Conservation (phyloP, 2,888 invertebrate species). For the Scaptomyza reducta region DNA sequence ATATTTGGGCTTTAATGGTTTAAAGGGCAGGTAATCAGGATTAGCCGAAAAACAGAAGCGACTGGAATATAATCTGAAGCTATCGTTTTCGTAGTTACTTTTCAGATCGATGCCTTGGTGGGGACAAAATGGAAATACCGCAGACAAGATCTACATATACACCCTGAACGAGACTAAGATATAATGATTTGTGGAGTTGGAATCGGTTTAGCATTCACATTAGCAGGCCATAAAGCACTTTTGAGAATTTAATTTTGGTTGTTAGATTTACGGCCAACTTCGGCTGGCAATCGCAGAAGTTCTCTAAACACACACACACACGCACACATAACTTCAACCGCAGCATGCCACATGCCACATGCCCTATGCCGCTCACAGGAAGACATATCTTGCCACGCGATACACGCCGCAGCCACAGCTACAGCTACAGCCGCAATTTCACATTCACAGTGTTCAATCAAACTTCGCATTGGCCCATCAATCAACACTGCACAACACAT, state of each 20-base stretch:
- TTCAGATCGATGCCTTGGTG: too few relatives aligned
- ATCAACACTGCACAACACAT: slow-evolving; percentile 65
- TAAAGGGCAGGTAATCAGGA: too few relatives aligned
- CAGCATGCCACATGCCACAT: slow-evolving; percentile 11
- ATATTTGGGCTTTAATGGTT: background rate
- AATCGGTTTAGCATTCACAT: slow-evolving; percentile 20
- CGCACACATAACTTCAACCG: slow-evolving; percentile 13
- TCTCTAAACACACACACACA: slow-evolving; percentile 28
- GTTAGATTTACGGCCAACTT: slow-evolving; percentile 52
- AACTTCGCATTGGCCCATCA: slow-evolving; percentile 70
- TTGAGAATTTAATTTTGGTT: slow-evolving; percentile 49
- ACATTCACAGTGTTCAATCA: slow-evolving; percentile 63
- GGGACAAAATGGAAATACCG: background rate
- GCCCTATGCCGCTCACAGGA: slow-evolving; percentile 3
- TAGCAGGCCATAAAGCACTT: slow-evolving; percentile 43
- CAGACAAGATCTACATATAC: background rate
- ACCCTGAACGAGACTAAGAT: background rate
- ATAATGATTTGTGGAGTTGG: slow-evolving; percentile 5
- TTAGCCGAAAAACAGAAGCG: too few relatives aligned
- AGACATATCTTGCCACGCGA: slow-evolving; percentile 19
- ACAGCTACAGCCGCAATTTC: background rate
- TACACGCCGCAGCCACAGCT: slow-evolving; percentile 9
- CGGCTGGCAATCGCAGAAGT: slow-evolving; percentile 30
- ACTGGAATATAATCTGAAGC: too few relatives aligned
- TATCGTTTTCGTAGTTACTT: too few relatives aligned